Percentiles rank a stretch among this genome's conserved stretches.
Evolutionary conservation across 2,888 invertebrate species (phyloP).

Genomic region (Pseudococcus jackbeardsleyi): DNA sequence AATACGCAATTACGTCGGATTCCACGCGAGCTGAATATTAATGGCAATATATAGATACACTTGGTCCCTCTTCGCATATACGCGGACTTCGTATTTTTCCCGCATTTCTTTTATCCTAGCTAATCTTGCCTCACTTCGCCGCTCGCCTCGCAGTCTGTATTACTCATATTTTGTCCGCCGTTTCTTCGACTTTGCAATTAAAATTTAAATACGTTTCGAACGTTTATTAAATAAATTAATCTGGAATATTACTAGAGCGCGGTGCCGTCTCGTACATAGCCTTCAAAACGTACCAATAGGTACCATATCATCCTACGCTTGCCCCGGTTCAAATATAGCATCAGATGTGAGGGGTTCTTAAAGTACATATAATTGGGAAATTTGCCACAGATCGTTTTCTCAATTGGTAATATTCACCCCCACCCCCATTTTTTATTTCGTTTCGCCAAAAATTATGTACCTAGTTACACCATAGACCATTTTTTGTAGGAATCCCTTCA

Average conservation of each 20-base stretch:
- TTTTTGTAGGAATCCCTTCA: too few relatives aligned
- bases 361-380: background rate
- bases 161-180: constrained; percentile 7
- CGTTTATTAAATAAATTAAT: constrained; percentile 42
- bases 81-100: background rate
- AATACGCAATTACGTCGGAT: constrained; percentile 50
- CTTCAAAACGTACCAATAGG: background rate
- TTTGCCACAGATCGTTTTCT: too few relatives aligned
- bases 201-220: constrained; percentile 46
- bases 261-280: background rate
- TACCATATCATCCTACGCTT: background rate
- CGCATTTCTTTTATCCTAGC: background rate
- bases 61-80: constrained; percentile 1
- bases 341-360: background rate
- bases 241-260: constrained; percentile 8
- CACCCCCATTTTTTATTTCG: too few relatives aligned
- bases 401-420: too few relatives aligned
- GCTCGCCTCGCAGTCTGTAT: background rate
- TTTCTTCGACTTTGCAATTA: constrained; percentile 16
- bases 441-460: too few relatives aligned
- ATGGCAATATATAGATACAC: background rate
- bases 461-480: too few relatives aligned
- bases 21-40: constrained; percentile 54
- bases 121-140: background rate
- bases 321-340: background rate